A percentile compares a stretch with the other conserved stretches of the same genome.
Conservation (phyloP, 2,888 invertebrate genomes). For the Linnaemya tessellans region DNA sequence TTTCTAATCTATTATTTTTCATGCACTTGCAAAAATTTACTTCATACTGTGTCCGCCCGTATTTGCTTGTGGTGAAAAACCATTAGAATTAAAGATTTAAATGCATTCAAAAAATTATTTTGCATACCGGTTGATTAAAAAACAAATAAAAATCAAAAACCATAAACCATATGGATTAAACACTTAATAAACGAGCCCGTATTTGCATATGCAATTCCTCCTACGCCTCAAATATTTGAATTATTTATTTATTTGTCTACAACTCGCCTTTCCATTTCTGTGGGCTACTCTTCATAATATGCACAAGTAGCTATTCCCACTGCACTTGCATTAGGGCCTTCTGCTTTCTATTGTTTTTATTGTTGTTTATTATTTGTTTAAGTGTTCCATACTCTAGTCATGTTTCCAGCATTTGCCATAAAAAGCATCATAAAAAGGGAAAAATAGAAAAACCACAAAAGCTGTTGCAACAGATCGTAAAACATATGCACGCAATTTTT, state of each 20-base stretch:
- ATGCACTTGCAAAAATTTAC: not conserved
- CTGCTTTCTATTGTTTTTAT: not conserved
- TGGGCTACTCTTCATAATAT: not conserved
- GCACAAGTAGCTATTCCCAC: too few species aligned
- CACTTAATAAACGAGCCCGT: conserved; percentile 14
- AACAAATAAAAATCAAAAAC: not conserved
- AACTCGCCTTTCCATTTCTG: not conserved
- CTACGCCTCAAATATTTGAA: not conserved
- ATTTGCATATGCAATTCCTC: not conserved
- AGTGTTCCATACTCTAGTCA: not conserved
- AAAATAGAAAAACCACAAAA: not conserved
- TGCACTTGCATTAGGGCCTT: not conserved
- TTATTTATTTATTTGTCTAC: not conserved
- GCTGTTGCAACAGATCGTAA: not conserved
- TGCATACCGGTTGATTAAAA: not conserved
- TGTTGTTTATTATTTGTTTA: not conserved
- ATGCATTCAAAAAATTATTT: conserved; percentile 35
- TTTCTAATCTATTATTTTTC: conserved; percentile 1
- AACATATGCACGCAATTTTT: not conserved
- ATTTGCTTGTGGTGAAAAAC: conserved; percentile 51
- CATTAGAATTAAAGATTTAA: conserved; percentile 46
- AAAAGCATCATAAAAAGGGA: not conserved
- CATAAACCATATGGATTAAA: conserved; percentile 10
- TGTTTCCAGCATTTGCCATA: not conserved
- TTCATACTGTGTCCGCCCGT: not conserved